Percentiles rank a stretch among this genome's conserved stretches.
These are phyloP conservation scores for Nyctereutes procyonoides DNA, from an alignment of 2,113 vertebrate genomes.

Conservation along the genomic window DNA sequence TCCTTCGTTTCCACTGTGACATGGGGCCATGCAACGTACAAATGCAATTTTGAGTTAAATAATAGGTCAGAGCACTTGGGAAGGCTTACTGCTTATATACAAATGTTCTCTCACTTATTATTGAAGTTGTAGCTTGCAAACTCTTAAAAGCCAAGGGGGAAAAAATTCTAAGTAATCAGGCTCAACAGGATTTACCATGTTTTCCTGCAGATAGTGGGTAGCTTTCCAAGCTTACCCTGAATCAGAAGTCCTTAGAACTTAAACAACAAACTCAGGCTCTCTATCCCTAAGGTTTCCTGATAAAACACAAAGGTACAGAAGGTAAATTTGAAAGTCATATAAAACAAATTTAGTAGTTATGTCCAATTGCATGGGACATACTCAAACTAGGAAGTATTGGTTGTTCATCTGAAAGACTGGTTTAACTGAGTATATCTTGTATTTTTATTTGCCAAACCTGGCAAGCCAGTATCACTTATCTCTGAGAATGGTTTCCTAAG, in stretches of 20 bases:
- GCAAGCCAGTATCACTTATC: neutral
- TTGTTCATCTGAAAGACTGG: neutral
- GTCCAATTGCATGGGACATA: neutral
- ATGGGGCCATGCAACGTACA: neutral
- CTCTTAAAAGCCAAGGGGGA: neutral
- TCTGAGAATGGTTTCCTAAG: neutral
- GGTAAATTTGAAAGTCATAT: neutral
- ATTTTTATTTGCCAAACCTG: neutral
- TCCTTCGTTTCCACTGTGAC: neutral
- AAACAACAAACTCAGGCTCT: slow-evolving; percentile 28
- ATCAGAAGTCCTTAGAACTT: neutral
- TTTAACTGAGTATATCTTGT: neutral
- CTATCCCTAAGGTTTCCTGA: neutral
- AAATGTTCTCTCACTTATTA: neutral
- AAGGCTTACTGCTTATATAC: neutral
- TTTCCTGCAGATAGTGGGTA: neutral
- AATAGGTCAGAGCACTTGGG: neutral
- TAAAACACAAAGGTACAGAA: neutral
- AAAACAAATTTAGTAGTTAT: neutral
- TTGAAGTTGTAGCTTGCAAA: neutral
- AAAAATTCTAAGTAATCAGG: neutral
- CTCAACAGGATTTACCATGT: neutral
- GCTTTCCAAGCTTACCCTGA: neutral
- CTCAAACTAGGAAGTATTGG: neutral
- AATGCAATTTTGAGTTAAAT: slow-evolving; percentile 29